Conservation (phyloP, 1,140 invertebrate genomes). For the Ridgeia piscesae region DNA sequence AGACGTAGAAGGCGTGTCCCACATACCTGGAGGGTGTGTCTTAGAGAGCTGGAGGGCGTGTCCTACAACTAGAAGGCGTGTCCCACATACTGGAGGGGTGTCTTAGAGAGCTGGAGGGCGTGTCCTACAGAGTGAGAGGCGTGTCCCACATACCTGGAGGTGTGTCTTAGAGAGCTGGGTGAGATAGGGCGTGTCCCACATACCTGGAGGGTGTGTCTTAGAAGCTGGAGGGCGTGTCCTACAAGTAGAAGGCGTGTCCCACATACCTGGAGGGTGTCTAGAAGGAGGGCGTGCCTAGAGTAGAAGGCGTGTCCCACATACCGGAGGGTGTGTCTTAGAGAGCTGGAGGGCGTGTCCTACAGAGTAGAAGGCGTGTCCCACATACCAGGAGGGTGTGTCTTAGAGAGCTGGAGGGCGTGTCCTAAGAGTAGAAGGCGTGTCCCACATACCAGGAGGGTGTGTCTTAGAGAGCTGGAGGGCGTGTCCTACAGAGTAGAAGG, state of each 20-base stretch:
- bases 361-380: not conserved
- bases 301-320: not conserved
- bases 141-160: conserved; percentile 57
- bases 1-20: not conserved
- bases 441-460: conserved; percentile 61
- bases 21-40: not conserved
- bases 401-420: conserved; percentile 17
- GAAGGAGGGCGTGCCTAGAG: too few relatives aligned
- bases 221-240: not conserved
- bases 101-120: not conserved
- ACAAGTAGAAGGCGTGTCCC: conserved; percentile 9
- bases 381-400: not conserved
- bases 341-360: conserved; percentile 65
- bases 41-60: not conserved
- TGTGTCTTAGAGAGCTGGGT: conserved; percentile 68
- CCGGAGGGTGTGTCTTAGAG: not conserved
- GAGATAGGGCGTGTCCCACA: conserved; percentile 72
- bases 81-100: not conserved
- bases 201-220: not conserved
- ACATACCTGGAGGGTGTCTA: conserved; percentile 63
- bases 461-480: conserved; percentile 36
- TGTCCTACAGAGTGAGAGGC: not conserved
- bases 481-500: not conserved
- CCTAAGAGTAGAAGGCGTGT: too few relatives aligned
- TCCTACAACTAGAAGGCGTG: not conserved